Conservation (phyloP, 2,888 invertebrate genomes). For the Megastigmus dorsalis region DNA sequence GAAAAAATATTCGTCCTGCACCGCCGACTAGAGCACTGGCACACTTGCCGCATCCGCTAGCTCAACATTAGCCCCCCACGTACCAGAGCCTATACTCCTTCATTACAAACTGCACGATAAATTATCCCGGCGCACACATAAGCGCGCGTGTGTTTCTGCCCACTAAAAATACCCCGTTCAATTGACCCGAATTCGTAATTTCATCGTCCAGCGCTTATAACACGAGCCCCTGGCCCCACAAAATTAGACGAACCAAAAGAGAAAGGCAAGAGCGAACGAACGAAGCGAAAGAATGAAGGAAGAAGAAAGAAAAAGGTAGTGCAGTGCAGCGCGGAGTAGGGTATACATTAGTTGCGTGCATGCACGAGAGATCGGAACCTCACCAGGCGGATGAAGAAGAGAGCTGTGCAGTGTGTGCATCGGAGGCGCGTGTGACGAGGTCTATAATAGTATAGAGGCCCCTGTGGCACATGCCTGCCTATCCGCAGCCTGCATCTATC, state of each 20-base stretch:
- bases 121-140: constrained; percentile 7
- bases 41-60: too few relatives aligned
- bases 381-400: too few relatives aligned
- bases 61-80: too few relatives aligned
- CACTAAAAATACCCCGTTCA: constrained; percentile 16
- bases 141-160: neutral
- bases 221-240: neutral
- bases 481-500: neutral
- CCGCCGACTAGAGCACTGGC: too few relatives aligned
- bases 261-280: neutral
- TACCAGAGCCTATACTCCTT: constrained; percentile 3
- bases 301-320: neutral
- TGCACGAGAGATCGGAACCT: too few relatives aligned
- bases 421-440: too few relatives aligned
- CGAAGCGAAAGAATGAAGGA: too few relatives aligned
- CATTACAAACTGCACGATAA: neutral
- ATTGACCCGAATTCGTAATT: constrained; percentile 31
- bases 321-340: neutral
- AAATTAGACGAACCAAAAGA: constrained; percentile 26
- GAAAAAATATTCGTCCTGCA: too few relatives aligned
- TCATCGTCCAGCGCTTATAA: neutral
- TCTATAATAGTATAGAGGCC: too few relatives aligned
- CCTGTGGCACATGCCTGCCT: neutral
- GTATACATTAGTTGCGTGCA: neutral
- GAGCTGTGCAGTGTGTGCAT: too few relatives aligned